Percentiles rank a stretch among this genome's conserved stretches.
These are phyloP conservation scores for Palythoa grandis DNA, from an alignment of 92 coral and sea anemone species.

Conservation along the genomic window DNA sequence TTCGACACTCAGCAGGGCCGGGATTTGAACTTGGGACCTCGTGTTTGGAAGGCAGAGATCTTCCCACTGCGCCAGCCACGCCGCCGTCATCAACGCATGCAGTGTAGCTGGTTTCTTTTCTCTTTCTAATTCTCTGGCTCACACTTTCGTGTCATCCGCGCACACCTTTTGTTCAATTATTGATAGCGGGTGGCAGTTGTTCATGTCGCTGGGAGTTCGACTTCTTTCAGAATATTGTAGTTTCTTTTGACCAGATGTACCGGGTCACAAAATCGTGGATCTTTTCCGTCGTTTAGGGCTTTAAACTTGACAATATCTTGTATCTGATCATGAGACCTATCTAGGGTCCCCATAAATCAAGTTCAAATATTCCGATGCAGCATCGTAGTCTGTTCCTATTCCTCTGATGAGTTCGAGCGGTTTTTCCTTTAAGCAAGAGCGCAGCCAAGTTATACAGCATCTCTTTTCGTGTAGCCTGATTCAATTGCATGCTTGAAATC, in stretches of 20 bases:
- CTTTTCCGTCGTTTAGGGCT: constrained; percentile 58
- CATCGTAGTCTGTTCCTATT: constrained; percentile 56
- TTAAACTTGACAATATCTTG: constrained; percentile 60
- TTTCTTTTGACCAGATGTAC: constrained; percentile 51
- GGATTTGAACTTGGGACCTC: no score
- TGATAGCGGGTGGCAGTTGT: constrained; percentile 52
- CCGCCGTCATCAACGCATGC: no score
- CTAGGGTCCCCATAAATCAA: constrained; percentile 33
- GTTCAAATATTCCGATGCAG: constrained; percentile 47
- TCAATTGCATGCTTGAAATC: constrained; percentile 67
- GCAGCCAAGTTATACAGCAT: constrained; percentile 55
- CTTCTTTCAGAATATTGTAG: constrained; percentile 54
- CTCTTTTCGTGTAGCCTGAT: constrained; percentile 42
- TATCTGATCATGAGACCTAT: constrained; percentile 28
- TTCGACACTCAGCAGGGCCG: no score
- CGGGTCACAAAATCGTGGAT: constrained; percentile 60
- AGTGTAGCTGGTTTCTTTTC: constrained; percentile 58
- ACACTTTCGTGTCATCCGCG: not conserved
- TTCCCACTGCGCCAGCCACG: no score
- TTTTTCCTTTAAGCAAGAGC: constrained; percentile 48
- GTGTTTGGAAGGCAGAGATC: no score
- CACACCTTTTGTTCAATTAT: constrained; percentile 24
- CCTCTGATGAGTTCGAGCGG: constrained; percentile 60
- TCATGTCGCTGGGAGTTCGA: constrained; percentile 27
- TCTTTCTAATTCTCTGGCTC: no score